Conservation (phyloP, 2,888 invertebrate genomes). For the Euclidia mi region DNA sequence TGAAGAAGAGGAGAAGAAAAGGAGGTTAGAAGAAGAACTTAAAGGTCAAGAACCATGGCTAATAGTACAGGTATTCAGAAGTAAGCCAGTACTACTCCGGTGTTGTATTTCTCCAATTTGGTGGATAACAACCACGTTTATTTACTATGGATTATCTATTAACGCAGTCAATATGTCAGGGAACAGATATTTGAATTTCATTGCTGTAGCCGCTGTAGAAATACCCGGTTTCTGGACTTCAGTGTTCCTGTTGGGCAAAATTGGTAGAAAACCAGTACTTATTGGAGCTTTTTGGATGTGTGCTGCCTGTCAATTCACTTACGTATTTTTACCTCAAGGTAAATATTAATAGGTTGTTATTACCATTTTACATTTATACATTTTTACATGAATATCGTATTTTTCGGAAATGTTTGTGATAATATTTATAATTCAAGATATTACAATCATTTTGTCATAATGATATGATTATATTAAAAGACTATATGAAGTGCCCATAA, state of each 20-base stretch:
- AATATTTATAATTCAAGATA: too few species aligned
- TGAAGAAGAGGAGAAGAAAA: slow-evolving; percentile 60
- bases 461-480: too few species aligned
- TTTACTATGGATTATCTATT: slow-evolving; percentile 94
- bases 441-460: too few species aligned
- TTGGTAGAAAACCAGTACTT: slow-evolving; percentile 88
- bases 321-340: slow-evolving; percentile 21
- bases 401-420: too few species aligned
- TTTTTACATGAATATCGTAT: too few species aligned
- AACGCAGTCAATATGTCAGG: slow-evolving; percentile 93
- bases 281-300: slow-evolving; percentile 18
- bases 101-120: slow-evolving; percentile 89
- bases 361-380: not conserved
- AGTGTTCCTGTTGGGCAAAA: slow-evolving; percentile 89
- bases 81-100: slow-evolving; percentile 63
- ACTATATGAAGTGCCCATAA: too few species aligned
- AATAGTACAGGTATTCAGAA: slow-evolving; percentile 65
- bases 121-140: slow-evolving; percentile 94
- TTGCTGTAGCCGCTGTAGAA: slow-evolving; percentile 91
- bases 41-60: slow-evolving; percentile 65
- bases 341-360: not conserved
- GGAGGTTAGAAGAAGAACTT: slow-evolving; percentile 16
- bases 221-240: slow-evolving; percentile 92
- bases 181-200: slow-evolving; percentile 93
- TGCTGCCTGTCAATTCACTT: slow-evolving; percentile 18